Evolutionary conservation across 1,140 invertebrate genomes (phyloP).

Genomic region (Heliconius hewitsoni): DNA sequence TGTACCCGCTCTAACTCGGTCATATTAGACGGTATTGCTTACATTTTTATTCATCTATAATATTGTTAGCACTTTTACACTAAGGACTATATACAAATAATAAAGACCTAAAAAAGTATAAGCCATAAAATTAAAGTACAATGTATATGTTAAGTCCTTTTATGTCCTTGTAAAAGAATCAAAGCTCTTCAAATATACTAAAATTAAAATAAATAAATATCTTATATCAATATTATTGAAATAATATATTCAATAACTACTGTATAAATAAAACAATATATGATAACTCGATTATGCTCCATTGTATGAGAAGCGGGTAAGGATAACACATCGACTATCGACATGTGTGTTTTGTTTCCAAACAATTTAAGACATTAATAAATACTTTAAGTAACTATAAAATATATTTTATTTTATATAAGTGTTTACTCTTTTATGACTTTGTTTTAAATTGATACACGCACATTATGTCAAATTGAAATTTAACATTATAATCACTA

Average conservation of each 20-base stretch:
- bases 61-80: no score
- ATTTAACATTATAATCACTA: no score
- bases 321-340: neutral
- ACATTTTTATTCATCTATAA: neutral
- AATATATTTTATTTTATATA: neutral
- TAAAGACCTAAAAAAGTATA: no score
- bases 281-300: neutral
- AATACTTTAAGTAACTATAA: neutral
- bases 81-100: no score
- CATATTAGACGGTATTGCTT: neutral
- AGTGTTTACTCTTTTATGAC: neutral
- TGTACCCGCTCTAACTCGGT: no score
- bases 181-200: neutral
- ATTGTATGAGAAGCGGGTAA: constrained; percentile 3
- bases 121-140: neutral
- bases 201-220: constrained; percentile 3
- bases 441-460: neutral
- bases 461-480: no score
- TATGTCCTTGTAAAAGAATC: neutral
- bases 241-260: neutral
- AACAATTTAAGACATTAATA: neutral
- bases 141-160: neutral
- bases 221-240: neutral
- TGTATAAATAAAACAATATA: neutral
- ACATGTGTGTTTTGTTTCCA: neutral